Evolutionary conservation across 2,113 vertebrate species (phyloP).

Genomic region (Apistogramma diplotaenia): DNA sequence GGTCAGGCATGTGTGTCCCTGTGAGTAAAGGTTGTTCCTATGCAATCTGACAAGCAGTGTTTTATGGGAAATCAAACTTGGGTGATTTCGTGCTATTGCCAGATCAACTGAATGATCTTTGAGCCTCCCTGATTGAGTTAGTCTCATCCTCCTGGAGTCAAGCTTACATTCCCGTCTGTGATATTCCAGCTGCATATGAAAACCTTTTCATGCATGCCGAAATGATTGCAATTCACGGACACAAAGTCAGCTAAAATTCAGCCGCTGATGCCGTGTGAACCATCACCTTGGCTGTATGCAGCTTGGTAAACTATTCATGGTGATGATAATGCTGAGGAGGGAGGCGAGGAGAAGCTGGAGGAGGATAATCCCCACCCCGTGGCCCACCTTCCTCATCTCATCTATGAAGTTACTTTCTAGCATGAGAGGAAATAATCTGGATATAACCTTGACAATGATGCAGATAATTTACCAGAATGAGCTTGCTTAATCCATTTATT

Average conservation of each 20-base stretch:
- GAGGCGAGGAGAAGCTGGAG: not conserved
- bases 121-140: slow-evolving; percentile 64
- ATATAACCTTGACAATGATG: slow-evolving; percentile 45
- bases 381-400: slow-evolving; percentile 7
- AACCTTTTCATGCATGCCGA: not conserved
- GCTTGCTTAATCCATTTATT: slow-evolving; percentile 25
- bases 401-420: slow-evolving; percentile 36
- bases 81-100: slow-evolving; percentile 60
- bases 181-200: slow-evolving; percentile 11
- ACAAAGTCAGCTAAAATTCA: slow-evolving; percentile 42
- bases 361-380: not conserved
- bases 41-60: slow-evolving; percentile 70
- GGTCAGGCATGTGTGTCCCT: slow-evolving; percentile 31
- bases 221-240: slow-evolving; percentile 22
- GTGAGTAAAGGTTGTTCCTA: slow-evolving; percentile 74
- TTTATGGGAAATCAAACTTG: slow-evolving; percentile 53
- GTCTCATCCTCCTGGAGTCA: slow-evolving; percentile 38
- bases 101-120: slow-evolving; percentile 61
- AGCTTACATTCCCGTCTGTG: slow-evolving; percentile 19
- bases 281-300: slow-evolving; percentile 37
- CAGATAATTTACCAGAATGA: slow-evolving; percentile 51
- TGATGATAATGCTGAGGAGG: slow-evolving; percentile 23
- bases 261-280: slow-evolving; percentile 14
- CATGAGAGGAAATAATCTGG: slow-evolving; percentile 30
- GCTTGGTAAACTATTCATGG: slow-evolving; percentile 43